These are phyloP conservation scores for Nanger granti DNA, from an alignment of 2,113 vertebrate genomes.

Conservation along the genomic window DNA sequence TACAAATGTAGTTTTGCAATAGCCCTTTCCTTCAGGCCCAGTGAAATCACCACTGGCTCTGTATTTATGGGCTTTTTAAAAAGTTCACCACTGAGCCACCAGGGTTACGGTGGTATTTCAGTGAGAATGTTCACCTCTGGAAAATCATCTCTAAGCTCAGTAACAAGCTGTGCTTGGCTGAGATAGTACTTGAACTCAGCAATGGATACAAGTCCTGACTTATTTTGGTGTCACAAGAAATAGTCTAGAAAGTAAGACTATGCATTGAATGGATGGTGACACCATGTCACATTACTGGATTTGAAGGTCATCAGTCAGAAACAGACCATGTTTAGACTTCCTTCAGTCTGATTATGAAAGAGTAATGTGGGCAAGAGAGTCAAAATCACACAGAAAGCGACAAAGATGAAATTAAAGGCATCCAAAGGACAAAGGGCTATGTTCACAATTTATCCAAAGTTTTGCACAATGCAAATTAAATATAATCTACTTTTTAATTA, in stretches of 20 bases:
- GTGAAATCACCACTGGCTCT: accelerated
- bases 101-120: accelerated
- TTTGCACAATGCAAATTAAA: background rate
- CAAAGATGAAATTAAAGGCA: background rate
- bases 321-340: background rate
- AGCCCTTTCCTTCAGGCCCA: background rate
- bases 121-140: accelerated
- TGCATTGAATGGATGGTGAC: accelerated
- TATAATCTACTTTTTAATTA: conserved; percentile 23
- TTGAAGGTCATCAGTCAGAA: background rate
- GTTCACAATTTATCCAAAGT: background rate
- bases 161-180: background rate
- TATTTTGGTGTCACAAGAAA: background rate
- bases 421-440: background rate
- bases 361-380: background rate
- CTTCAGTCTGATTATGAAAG: background rate
- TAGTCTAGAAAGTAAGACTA: background rate
- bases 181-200: too few relatives aligned
- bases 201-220: accelerated
- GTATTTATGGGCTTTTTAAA: too few relatives aligned
- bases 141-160: background rate
- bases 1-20: background rate
- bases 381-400: background rate
- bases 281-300: background rate
- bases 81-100: accelerated